These are phyloP conservation scores for Manacus vitellinus DNA, from an alignment of 2,113 vertebrate species.

Conservation along the genomic window DNA sequence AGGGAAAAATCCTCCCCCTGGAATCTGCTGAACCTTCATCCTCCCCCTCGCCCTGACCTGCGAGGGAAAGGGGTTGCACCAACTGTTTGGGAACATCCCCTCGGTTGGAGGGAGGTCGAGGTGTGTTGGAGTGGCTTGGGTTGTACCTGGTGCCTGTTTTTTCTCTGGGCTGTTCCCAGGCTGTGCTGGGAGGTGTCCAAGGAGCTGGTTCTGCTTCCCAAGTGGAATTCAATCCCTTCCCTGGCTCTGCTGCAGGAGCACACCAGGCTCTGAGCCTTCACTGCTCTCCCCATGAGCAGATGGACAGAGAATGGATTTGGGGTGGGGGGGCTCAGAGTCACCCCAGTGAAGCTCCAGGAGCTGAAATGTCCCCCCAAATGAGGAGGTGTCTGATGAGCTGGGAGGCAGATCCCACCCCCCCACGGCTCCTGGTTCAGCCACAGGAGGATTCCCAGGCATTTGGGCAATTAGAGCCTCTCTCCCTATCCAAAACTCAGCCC, in stretches of 20 bases:
- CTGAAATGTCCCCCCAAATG: neutral
- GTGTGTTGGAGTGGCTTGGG: fast-evolving
- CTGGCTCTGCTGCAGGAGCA: neutral
- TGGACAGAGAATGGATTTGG: neutral
- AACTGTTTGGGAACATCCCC: fast-evolving
- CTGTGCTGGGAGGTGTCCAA: fast-evolving
- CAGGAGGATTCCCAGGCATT: neutral
- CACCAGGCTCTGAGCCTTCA: neutral
- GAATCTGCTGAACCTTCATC: no score
- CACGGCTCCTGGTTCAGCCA: neutral
- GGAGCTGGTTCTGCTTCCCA: neutral
- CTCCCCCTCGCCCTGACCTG: no score
- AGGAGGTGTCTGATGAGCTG: neutral
- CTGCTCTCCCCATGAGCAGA: neutral
- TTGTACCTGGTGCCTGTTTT: fast-evolving
- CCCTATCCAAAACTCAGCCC: neutral
- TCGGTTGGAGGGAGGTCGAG: fast-evolving
- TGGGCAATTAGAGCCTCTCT: neutral
- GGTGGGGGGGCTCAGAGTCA: neutral
- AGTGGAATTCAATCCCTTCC: neutral
- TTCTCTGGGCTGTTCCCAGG: neutral
- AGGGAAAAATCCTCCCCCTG: neutral
- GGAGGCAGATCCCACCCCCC: neutral
- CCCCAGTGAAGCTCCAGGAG: neutral
- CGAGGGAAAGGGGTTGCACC: neutral